Conservation (phyloP, 2,113 vertebrate species). For the Rostratula benghalensis region DNA sequence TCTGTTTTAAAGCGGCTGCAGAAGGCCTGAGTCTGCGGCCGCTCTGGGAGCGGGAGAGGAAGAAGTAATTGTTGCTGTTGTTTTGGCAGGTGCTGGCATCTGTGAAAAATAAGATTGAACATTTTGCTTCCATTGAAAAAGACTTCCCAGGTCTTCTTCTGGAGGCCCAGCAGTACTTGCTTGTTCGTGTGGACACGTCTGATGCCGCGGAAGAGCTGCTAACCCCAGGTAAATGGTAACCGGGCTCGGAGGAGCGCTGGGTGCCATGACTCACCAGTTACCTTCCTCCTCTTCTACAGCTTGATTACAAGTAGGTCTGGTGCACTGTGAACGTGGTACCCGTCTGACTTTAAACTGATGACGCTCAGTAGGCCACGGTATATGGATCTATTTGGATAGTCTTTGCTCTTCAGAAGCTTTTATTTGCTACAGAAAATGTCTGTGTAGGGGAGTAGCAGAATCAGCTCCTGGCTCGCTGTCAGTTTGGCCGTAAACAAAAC, state of each 20-base stretch:
- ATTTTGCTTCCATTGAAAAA: conserved; percentile 81
- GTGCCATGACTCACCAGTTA: neutral
- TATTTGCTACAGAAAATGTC: neutral
- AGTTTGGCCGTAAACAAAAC: neutral
- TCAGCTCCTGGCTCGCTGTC: neutral
- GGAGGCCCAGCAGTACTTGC: conserved; percentile 90
- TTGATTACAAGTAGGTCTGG: neutral
- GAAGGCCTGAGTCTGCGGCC: neutral
- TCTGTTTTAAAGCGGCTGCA: neutral
- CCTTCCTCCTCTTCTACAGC: neutral
- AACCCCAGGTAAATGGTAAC: conserved; percentile 71
- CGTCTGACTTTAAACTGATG: neutral
- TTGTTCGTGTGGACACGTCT: conserved; percentile 82
- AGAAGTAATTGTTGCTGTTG: neutral
- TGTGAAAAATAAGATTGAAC: conserved; percentile 94
- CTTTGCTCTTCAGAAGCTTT: neutral
- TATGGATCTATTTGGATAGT: neutral
- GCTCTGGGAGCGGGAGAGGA: neutral
- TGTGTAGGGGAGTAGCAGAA: conserved; percentile 4
- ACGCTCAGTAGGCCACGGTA: neutral
- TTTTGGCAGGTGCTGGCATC: conserved; percentile 89
- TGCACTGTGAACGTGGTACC: neutral
- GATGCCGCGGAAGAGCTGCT: conserved; percentile 31
- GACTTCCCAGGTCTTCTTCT: conserved; percentile 87
- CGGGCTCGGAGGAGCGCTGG: neutral